Evolutionary conservation across 2,888 invertebrate genomes (phyloP).

Genomic region (Nipponacmea schrenckii): DNA sequence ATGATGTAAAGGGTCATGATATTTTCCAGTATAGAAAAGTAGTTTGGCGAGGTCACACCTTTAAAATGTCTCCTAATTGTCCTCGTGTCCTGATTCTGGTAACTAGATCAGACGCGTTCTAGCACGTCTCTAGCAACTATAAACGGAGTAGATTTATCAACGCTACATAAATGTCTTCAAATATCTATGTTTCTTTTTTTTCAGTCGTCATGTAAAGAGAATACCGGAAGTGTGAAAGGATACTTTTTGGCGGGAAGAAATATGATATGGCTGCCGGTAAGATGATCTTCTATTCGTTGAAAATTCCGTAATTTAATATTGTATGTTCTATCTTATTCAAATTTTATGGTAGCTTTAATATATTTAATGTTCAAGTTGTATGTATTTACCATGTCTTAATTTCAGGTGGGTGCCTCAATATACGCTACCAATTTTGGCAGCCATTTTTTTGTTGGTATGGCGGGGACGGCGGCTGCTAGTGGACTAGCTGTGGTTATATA

Average conservation of each 20-base stretch:
- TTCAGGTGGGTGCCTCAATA: conserved; percentile 27
- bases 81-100: too few species aligned
- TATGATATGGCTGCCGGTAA: conserved; percentile 30
- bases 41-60: too few species aligned
- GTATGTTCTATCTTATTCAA: too few species aligned
- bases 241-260: conserved; percentile 31
- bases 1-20: too few species aligned
- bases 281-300: neutral
- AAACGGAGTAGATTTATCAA: too few species aligned
- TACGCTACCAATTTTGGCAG: conserved; percentile 27
- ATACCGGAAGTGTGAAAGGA: conserved; percentile 25
- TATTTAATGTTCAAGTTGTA: neutral
- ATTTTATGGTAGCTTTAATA: neutral
- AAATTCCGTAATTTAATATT: neutral
- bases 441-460: conserved; percentile 29
- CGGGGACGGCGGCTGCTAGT: conserved; percentile 23
- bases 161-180: too few species aligned
- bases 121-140: too few species aligned
- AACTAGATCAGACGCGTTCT: too few species aligned
- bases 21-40: too few species aligned
- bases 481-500: conserved; percentile 25
- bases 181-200: neutral
- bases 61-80: too few species aligned
- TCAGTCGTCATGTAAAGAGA: conserved; percentile 28
- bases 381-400: neutral